phyloP scores from a whole-genome alignment of 2,113 vertebrate species.

The human region DNA sequence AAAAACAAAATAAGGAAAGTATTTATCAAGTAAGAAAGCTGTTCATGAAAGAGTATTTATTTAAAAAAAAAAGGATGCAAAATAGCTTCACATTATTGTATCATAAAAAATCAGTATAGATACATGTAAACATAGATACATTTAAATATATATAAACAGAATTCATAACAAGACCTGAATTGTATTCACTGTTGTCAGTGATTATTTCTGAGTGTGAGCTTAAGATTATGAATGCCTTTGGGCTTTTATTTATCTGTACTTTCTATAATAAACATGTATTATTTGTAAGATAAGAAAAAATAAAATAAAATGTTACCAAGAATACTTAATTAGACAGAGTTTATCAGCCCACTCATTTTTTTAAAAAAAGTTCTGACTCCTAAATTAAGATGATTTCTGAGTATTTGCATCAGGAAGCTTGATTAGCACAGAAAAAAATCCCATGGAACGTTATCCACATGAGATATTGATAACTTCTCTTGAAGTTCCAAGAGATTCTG shows the following conservation, averaged over 20 bases:
- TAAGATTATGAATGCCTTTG: conserved; percentile 10
- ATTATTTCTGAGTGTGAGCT: not conserved
- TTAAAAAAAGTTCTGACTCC: not conserved
- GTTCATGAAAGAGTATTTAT: not conserved
- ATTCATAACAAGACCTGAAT: not conserved
- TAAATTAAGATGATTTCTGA: not conserved
- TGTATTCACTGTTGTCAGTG: not conserved
- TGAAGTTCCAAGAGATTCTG: not conserved
- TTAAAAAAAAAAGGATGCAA: not conserved
- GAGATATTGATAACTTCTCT: not conserved
- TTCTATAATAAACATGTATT: not conserved
- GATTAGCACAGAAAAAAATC: not conserved
- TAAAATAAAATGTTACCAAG: conserved; percentile 23
- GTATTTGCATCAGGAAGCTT: not conserved
- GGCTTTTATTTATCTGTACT: not conserved
- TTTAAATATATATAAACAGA: not conserved
- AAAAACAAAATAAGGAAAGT: not conserved
- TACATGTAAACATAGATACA: not conserved
- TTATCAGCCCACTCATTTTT: not conserved
- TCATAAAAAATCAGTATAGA: not conserved
- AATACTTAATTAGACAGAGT: not conserved
- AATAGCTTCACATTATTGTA: not conserved
- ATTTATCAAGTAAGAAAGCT: not conserved
- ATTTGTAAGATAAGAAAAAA: not conserved
- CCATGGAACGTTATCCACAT: not conserved